Evolutionary conservation across 2,797 vertebrate genomes (phyloP).

Genomic region (Limosa lapponica): DNA sequence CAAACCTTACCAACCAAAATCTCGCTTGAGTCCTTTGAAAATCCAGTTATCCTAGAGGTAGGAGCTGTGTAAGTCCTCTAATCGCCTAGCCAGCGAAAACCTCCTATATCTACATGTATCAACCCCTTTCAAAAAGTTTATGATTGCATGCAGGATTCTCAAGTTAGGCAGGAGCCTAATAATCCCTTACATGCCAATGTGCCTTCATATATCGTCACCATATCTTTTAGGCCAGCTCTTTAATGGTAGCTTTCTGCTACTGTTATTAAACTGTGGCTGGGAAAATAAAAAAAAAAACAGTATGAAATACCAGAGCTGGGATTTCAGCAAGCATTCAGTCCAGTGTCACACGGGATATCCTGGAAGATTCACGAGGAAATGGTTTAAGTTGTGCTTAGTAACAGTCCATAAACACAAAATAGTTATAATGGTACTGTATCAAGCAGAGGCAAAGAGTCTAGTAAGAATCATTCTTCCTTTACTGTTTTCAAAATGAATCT

Average conservation of each 20-base stretch:
- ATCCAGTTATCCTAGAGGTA: background rate
- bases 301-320: background rate
- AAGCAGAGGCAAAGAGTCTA: background rate
- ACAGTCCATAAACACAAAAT: background rate
- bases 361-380: background rate
- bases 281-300: background rate
- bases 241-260: background rate
- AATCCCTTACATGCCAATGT: background rate
- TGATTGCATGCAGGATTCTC: background rate
- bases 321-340: background rate
- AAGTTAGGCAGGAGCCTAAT: background rate
- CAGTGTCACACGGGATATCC: background rate
- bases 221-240: background rate
- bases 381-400: background rate
- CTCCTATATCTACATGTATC: background rate
- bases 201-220: background rate
- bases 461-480: background rate
- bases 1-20: background rate
- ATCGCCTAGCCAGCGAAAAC: background rate
- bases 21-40: background rate
- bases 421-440: background rate
- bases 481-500: background rate
- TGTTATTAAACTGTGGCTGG: background rate
- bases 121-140: background rate
- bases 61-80: background rate